Evolutionary conservation across 2,888 invertebrate species (phyloP).

Genomic region (Apantesis nais): DNA sequence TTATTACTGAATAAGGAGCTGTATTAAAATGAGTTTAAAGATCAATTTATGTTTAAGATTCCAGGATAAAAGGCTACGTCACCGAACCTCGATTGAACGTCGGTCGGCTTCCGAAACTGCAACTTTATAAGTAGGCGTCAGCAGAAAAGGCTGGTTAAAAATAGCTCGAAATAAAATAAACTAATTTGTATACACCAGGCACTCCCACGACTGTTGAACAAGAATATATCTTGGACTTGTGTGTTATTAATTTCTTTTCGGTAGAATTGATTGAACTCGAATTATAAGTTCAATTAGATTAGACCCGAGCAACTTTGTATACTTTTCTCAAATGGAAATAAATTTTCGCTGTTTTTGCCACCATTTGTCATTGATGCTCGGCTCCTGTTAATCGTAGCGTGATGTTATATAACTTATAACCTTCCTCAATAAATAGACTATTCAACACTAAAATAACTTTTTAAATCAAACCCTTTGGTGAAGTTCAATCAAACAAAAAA

Average conservation of each 20-base stretch:
- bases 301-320: too few species aligned
- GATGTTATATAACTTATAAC: too few species aligned
- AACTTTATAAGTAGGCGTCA: constrained; percentile 37
- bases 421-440: too few species aligned
- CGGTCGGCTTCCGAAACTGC: constrained; percentile 46
- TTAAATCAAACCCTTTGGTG: too few species aligned
- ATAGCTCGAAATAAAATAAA: background rate
- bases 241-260: background rate
- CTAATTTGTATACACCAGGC: constrained; percentile 11
- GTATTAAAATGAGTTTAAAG: constrained; percentile 14
- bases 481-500: too few species aligned
- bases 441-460: too few species aligned
- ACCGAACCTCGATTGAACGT: constrained; percentile 46
- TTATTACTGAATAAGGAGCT: constrained; percentile 26
- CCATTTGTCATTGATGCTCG: too few species aligned
- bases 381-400: too few species aligned
- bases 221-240: background rate
- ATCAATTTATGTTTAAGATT: constrained; percentile 14
- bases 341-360: too few species aligned
- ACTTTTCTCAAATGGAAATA: too few species aligned
- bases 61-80: constrained; percentile 23
- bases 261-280: too few species aligned
- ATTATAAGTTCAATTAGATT: too few species aligned
- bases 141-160: constrained; percentile 18
- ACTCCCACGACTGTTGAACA: constrained; percentile 14